Conservation (phyloP, 2,113 vertebrate genomes). For the Phrynocephalus versicolor region DNA sequence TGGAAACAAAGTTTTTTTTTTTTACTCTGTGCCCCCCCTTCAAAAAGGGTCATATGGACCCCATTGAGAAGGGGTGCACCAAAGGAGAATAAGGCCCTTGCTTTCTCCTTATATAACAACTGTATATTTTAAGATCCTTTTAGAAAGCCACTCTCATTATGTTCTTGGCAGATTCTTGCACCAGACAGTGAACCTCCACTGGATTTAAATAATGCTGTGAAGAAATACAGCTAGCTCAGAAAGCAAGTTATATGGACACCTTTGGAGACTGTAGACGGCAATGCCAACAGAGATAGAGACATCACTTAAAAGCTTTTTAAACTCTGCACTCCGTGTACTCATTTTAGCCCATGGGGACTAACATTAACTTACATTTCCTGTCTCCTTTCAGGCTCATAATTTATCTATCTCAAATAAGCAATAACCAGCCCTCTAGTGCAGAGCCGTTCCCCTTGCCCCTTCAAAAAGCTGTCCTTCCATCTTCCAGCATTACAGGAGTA, state of each 20-base stretch:
- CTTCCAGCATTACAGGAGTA: not conserved
- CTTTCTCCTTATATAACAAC: not conserved
- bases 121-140: not conserved
- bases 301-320: slow-evolving; percentile 27
- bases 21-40: too few relatives aligned
- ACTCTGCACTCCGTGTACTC: not conserved
- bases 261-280: slow-evolving; percentile 3
- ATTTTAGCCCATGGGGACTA: not conserved
- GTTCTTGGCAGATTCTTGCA: not conserved
- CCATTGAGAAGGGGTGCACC: too few relatives aligned
- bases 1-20: too few relatives aligned
- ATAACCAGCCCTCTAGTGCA: not conserved
- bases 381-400: not conserved
- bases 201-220: slow-evolving; percentile 14
- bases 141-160: not conserved
- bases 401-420: not conserved
- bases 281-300: not conserved
- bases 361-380: slow-evolving; percentile 6
- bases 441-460: not conserved
- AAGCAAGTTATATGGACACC: not conserved
- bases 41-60: too few relatives aligned
- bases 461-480: not conserved
- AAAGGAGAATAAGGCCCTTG: not conserved
- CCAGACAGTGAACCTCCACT: not conserved
- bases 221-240: slow-evolving; percentile 16